Base-by-base conservation (phyloP, 2,888 invertebrate genomes). In the Campoletis raptor region DNA sequence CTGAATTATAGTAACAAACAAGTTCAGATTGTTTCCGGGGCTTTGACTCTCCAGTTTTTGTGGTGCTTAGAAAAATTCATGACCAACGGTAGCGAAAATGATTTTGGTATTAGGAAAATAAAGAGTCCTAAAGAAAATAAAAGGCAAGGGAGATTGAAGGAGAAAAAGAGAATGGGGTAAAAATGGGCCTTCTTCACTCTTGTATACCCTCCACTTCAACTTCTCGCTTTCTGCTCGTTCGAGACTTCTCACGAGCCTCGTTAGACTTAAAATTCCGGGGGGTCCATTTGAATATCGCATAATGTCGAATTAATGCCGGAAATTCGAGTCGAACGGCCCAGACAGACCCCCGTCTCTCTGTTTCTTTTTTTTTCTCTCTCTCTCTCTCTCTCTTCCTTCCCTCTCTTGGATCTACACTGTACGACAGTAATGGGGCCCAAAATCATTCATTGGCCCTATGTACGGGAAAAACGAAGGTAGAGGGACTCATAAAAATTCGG, bases 231-330 rank as follows among this genome's bases (percentile, higher is more conserved):
- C 52, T 72, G 18, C n/a, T 30, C 48, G 52, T 30, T 64, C 66
- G 69, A 87, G 78, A 84, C 82, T 87, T 87, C 87, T 89, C 81
- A 88, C 89, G 90, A 88, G 86, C 83, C 92, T 93, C 91, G 92
- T 93, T 93, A 93, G 90, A 91, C 90, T 90, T 85, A 90, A 92
- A 93, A 93, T 92, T 92, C 92, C 92, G 90, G 92, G 91, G 90
- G 91, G 93, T 90, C 92, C 91, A 94, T 94, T 94, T 94, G 93
- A 94, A 94, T 94, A 93, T 93, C 93, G 92, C 92, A 94, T 93
- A 93, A 94, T 93, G 93, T 92, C 92, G 92, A 93, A 93, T 94
- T 94, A 94, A 94, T 93, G 92, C 91, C 93, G 93, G 93, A 94
- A 94, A 94, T 93, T 93, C 92, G 93, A 93, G 90, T 92, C 92